Evolutionary conservation across 2,888 invertebrate species (phyloP).

Genomic region (Drosophila kambysellisi): DNA sequence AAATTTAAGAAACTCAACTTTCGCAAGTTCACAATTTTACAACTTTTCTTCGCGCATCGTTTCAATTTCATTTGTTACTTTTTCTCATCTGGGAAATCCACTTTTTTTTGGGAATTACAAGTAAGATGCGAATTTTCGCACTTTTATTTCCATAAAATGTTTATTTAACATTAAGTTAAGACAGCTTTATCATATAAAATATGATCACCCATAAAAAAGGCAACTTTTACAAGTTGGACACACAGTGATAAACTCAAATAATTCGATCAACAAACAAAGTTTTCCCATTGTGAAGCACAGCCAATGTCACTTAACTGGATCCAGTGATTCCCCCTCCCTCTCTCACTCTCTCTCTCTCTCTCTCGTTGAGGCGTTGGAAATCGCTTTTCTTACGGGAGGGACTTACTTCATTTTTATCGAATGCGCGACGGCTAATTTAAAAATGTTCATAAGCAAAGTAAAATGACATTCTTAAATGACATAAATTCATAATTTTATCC

Average conservation of each 20-base stretch:
- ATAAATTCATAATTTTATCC: slow-evolving; percentile 73
- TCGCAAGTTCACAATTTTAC: too few species aligned
- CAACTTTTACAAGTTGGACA: not conserved
- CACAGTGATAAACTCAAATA: slow-evolving; percentile 6
- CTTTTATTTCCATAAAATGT: slow-evolving; percentile 12
- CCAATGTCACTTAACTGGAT: slow-evolving; percentile 47
- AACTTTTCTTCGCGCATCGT: not conserved
- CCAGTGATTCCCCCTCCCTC: slow-evolving; percentile 18
- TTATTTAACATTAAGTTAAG: slow-evolving; percentile 1
- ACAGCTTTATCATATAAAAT: not conserved
- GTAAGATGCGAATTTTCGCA: not conserved
- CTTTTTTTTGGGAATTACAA: not conserved
- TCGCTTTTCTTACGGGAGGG: slow-evolving; percentile 42
- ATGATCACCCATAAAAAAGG: slow-evolving; percentile 6
- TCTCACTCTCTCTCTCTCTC: not conserved
- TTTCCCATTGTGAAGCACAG: slow-evolving; percentile 50
- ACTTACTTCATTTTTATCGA: slow-evolving; percentile 41
- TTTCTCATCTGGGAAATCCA: not conserved
- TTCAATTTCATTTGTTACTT: not conserved
- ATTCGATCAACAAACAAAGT: slow-evolving; percentile 23
- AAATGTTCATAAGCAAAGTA: slow-evolving; percentile 66
- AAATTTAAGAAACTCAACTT: not conserved
- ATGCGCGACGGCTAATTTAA: slow-evolving; percentile 62
- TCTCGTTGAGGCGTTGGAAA: slow-evolving; percentile 37
- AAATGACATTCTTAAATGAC: slow-evolving; percentile 70